phyloP scores from a whole-genome alignment of 2,888 invertebrate genomes.

The Philhelius pedissequus region DNA sequence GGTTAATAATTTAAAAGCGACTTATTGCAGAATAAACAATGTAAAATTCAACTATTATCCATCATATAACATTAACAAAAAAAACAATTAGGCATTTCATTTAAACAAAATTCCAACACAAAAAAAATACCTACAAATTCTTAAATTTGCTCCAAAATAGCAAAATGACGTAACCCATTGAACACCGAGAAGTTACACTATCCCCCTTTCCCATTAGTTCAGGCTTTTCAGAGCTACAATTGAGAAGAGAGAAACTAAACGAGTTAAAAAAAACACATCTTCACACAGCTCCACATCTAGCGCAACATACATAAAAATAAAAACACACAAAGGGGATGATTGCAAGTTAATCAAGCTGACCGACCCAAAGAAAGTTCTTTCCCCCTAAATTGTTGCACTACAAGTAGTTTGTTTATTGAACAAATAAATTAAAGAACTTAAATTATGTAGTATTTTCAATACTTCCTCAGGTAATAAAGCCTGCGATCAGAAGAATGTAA shows the following conservation, averaged over 20 bases:
- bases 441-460: background rate
- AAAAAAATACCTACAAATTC: conserved; percentile 70
- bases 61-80: background rate
- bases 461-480: background rate
- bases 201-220: background rate
- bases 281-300: background rate
- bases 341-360: conserved; percentile 29
- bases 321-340: conserved; percentile 35
- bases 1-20: too few species aligned
- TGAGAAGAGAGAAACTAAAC: conserved; percentile 3
- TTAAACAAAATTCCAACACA: background rate
- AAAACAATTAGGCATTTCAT: background rate
- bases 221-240: background rate
- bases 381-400: background rate
- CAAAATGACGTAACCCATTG: conserved; percentile 74
- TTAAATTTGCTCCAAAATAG: conserved; percentile 75
- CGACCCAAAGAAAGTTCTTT: conserved; percentile 26
- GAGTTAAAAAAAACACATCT: conserved; percentile 7
- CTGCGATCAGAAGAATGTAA: conserved; percentile 28
- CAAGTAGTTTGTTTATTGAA: background rate
- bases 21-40: too few species aligned
- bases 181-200: conserved; percentile 7
- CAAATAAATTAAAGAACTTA: background rate
- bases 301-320: conserved; percentile 26
- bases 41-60: too few species aligned